These are phyloP conservation scores for Ivindomyrus marchei DNA, from an alignment of 2,113 vertebrate species.

Conservation along the genomic window DNA sequence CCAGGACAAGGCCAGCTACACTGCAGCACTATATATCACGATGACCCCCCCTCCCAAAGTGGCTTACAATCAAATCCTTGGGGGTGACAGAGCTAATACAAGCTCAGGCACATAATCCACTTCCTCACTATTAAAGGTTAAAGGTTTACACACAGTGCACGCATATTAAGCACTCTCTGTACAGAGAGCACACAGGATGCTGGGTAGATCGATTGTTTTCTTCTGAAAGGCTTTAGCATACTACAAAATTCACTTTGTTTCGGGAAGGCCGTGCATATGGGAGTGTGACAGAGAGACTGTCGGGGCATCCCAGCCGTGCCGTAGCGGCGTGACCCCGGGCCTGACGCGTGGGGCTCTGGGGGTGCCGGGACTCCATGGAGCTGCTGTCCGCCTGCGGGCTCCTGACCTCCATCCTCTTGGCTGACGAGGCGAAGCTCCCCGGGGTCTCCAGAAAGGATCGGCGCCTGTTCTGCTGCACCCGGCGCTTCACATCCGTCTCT, in stretches of 20 bases:
- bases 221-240: no score
- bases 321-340: background rate
- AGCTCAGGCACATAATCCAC: background rate
- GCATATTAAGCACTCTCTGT: background rate
- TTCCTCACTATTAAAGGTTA: background rate
- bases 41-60: background rate
- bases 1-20: background rate
- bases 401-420: slow-evolving; percentile 49
- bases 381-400: background rate
- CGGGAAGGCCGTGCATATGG: background rate
- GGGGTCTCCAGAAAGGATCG: slow-evolving; percentile 35
- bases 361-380: background rate
- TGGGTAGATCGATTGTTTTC: background rate
- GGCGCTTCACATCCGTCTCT: slow-evolving; percentile 46
- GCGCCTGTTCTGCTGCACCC: slow-evolving; percentile 49
- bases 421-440: slow-evolving; percentile 28
- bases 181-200: background rate
- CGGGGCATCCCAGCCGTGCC: no score
- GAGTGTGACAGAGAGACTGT: background rate
- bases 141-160: background rate
- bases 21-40: background rate
- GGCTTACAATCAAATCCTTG: background rate
- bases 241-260: background rate
- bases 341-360: background rate
- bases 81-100: background rate